These are phyloP conservation scores for Pterocles gutturalis DNA, from an alignment of 2,113 vertebrate genomes.

Conservation along the genomic window DNA sequence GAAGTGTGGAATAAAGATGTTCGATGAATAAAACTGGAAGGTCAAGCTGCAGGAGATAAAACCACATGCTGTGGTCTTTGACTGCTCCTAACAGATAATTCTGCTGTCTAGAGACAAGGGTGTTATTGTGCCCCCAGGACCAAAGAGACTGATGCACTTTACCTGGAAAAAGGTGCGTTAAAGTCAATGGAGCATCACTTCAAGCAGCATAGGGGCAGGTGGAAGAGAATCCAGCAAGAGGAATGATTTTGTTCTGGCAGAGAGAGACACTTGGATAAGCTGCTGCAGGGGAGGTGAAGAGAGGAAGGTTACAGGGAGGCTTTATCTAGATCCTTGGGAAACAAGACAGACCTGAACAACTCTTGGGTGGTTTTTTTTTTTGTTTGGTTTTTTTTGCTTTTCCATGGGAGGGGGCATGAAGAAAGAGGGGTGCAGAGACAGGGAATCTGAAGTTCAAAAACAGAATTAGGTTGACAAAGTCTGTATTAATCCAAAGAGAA, in stretches of 20 bases:
- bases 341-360: neutral
- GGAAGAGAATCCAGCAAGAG: neutral
- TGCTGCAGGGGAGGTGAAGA: neutral
- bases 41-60: neutral
- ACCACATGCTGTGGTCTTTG: neutral
- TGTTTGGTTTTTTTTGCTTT: neutral
- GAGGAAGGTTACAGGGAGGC: neutral
- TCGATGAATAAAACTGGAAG: neutral
- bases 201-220: rapidly evolving
- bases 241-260: neutral
- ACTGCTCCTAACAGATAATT: neutral
- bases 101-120: neutral
- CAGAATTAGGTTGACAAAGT: neutral
- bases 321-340: neutral
- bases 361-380: no score
- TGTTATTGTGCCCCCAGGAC: neutral
- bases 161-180: neutral
- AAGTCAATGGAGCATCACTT: neutral
- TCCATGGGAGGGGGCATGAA: rapidly evolving
- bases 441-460: neutral
- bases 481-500: neutral
- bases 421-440: neutral
- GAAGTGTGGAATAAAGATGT: neutral
- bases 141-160: neutral
- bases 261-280: neutral